Base-by-base conservation (phyloP, 30 jellyfish, hydroid and myxozoan species). In the Turritopsis dohrnii region DNA sequence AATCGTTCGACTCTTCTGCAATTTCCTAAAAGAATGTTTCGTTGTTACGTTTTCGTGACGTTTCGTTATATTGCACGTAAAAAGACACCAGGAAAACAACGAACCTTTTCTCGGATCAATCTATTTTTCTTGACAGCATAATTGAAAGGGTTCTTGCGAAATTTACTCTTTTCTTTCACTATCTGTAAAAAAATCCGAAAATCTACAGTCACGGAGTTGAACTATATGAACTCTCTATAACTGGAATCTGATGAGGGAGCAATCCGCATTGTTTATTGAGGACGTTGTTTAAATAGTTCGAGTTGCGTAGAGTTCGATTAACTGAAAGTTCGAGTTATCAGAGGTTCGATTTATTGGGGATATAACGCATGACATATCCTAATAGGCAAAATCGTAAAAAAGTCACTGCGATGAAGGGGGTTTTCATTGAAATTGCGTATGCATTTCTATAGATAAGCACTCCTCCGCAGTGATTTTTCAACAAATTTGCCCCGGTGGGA, bases 81-180 rank as follows among this genome's bases (percentile, higher is more conserved):
- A 18, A 16, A 30, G 18, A 26, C 20, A 76, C 76, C 77, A 76
- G 30, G 21, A 76, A n/a, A 76, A 29, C 75, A 18, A 0, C n/a
- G n/a, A n/a, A 93, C 98, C 94, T 93, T 93, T 66, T 65, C 85
- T 23, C 96, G 81, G 17, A 93, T 85, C 24, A 93, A 76, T 29
- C 83, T 90, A 74, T 94, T 94, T 71, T 89, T 94, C 81, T 79
- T 89, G 26, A 89, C 83, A 18, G 99, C 99, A 87, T 94, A 94
- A 76, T 94, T 94, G 81, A 71, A 86, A 8, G 99, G 99, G 29
- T 86, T 94, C 66, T 94, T 89, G 52, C 97, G 74, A 83, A 94
- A 94, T 54, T 87, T 89, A 79, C 84, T 86, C 29, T 94, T 94
- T 76, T 94, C 99, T 87, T 89, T 88, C 16, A 94, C 97, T 25